Evolutionary conservation across 2,113 vertebrate species (phyloP).

Genomic region (Phalacrocorax brasilianus): DNA sequence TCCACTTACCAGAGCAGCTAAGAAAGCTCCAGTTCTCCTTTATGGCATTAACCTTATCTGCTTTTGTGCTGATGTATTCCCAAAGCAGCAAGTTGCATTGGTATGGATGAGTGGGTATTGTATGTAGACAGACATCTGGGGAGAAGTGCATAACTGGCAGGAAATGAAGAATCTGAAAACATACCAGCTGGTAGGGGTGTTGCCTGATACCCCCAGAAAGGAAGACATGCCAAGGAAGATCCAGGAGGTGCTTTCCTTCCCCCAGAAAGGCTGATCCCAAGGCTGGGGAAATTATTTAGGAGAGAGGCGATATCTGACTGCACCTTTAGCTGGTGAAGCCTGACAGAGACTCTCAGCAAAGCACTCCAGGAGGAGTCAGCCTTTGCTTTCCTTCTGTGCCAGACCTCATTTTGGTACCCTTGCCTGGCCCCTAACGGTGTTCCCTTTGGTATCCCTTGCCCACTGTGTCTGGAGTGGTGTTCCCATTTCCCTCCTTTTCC

Average conservation of each 20-base stretch:
- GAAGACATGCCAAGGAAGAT: background rate
- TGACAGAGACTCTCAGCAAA: background rate
- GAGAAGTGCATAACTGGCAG: background rate
- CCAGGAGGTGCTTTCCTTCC: background rate
- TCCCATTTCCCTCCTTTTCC: background rate
- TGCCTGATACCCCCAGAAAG: background rate
- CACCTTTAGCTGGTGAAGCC: background rate
- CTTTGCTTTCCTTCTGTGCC: background rate
- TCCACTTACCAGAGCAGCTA: background rate
- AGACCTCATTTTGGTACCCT: background rate
- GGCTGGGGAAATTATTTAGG: background rate
- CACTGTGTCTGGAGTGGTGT: background rate
- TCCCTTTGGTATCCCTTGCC: background rate
- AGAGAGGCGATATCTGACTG: background rate
- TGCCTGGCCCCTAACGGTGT: background rate
- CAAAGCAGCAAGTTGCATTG: background rate
- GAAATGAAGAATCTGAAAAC: background rate
- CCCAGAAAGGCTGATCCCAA: background rate
- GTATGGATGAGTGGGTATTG: background rate
- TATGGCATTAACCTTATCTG: background rate
- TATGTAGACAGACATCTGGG: background rate
- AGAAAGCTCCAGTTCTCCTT: background rate
- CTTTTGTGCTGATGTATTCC: background rate
- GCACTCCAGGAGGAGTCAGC: background rate
- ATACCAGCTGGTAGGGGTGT: background rate